These are phyloP conservation scores for Amphipoea oculea DNA, from an alignment of 2,888 invertebrate species.

Conservation along the genomic window DNA sequence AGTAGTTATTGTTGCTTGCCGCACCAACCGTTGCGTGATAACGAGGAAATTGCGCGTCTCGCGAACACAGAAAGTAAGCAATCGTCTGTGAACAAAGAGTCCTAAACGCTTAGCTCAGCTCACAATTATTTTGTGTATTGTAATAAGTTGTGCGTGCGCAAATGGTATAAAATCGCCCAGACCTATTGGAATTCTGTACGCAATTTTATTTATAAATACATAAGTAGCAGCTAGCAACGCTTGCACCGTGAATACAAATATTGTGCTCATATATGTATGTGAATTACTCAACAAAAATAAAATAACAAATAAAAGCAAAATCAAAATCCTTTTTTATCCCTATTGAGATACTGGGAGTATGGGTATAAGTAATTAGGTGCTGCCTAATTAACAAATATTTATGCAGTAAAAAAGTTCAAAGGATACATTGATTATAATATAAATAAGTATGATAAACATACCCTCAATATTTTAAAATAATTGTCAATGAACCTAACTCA, in stretches of 20 bases:
- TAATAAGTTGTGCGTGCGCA: conserved; percentile 44
- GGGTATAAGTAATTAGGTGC: background rate
- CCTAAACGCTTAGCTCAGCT: conserved; percentile 20
- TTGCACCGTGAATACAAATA: conserved; percentile 54
- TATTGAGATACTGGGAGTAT: background rate
- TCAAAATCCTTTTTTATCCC: background rate
- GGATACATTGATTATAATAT: background rate
- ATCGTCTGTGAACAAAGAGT: conserved; percentile 61
- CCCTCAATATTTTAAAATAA: conserved; percentile 10
- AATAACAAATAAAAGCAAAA: conserved; percentile 17
- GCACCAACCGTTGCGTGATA: conserved; percentile 81
- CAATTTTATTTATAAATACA: conserved; percentile 56
- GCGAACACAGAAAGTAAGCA: conserved; percentile 67
- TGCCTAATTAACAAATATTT: background rate
- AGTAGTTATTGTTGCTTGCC: conserved; percentile 77
- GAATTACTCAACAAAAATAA: conserved; percentile 45
- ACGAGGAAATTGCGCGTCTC: conserved; percentile 78
- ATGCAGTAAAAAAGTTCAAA: background rate
- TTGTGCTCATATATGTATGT: conserved; percentile 38
- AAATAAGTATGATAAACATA: background rate
- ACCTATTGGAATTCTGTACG: conserved; percentile 51
- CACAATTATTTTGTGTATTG: conserved; percentile 35
- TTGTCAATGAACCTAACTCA: conserved; percentile 8
- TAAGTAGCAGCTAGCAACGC: conserved; percentile 47
- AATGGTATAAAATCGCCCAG: conserved; percentile 37